phyloP scores from a whole-genome alignment of 1,140 invertebrate genomes.

The Subanguina moxae region DNA sequence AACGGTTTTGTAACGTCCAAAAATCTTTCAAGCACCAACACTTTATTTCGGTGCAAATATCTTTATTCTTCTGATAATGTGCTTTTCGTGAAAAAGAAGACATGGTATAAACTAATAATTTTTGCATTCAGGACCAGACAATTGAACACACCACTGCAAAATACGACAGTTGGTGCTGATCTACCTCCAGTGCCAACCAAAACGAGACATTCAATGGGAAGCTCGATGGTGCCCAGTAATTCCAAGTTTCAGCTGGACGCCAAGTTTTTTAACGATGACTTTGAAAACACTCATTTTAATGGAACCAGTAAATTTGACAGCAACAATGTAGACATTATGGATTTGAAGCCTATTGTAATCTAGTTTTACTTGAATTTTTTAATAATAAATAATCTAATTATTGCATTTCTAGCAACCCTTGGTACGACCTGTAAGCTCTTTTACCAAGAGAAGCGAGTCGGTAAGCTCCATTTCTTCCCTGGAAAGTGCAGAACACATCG shows the following conservation, averaged over 20 bases:
- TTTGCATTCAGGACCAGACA: background rate
- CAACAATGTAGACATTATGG: conserved; percentile 13
- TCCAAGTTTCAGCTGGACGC: conserved; percentile 27
- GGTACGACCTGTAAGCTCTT: conserved; percentile 20
- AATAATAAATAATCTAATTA: background rate
- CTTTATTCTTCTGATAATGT: no score
- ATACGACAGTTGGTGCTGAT: background rate
- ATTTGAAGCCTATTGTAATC: conserved; percentile 28
- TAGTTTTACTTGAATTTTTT: conserved; percentile 7
- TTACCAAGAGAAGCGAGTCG: conserved; percentile 30
- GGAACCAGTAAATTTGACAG: conserved; percentile 5
- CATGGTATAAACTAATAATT: no score
- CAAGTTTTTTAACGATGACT: conserved; percentile 27
- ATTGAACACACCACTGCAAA: background rate
- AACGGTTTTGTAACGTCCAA: no score
- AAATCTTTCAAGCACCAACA: no score
- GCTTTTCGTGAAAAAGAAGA: no score
- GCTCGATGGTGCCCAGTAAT: background rate
- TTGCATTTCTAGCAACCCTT: conserved; percentile 25
- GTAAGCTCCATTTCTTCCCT: conserved; percentile 32
- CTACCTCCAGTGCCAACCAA: background rate
- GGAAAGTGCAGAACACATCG: conserved; percentile 33
- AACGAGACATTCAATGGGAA: conserved; percentile 1
- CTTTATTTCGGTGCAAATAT: no score
- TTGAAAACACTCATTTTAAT: conserved; percentile 7